Evolutionary conservation across 2,113 vertebrate species (phyloP), one percentile per base, ranked within the genome.

Genomic region (Callospermophilus lateralis): DNA sequence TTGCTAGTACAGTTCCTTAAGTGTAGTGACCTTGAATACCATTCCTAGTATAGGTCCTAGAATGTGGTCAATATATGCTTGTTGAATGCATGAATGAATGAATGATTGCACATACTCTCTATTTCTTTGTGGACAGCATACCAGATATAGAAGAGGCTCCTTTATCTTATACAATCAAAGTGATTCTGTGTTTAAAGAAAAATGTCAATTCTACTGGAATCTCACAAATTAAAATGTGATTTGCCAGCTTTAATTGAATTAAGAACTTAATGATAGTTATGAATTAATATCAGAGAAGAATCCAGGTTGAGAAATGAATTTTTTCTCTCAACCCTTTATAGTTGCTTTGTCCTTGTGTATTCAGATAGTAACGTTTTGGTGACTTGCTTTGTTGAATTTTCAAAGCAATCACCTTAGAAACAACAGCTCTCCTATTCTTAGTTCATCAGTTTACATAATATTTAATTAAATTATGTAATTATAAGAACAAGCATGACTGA

Each of bases 391-490:
- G 39, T 78, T 89, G 74, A 89, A 34, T 76, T 84, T 95, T 85
- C 72, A 93, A 96, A 96, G 68, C 34, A 90, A 55, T 85, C 68
- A 48, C 55, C 32, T 70, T 85, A 61, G 74, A 95, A 96, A 89
- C 34, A 89, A 88, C 12, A 53, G 55, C 34, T 91, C 78, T 90
- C 39, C 55, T 89, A 19, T 26, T 83, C 73, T 91, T 65, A 91
- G 26, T 73, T 89, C 17, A 77, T 68, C 32, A 51, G 89, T 80
- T 92, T 95, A 90, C 53, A 68, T 77, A 92, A 92, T 87, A 90
- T 86, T 93, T 97, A 73, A 97, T 97, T 97, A 95, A 97, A 94
- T 84, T 77, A 88, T 72, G 77, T 90, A 87, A 97, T 96, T 96
- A 95, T 19, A 93, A 94, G 58, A 89, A 91, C 45, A 92, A 97